Evolutionary conservation across 2,113 vertebrate genomes (phyloP), one percentile per base, ranked within the genome.

Genomic region (Ancistrus triradiatus): DNA sequence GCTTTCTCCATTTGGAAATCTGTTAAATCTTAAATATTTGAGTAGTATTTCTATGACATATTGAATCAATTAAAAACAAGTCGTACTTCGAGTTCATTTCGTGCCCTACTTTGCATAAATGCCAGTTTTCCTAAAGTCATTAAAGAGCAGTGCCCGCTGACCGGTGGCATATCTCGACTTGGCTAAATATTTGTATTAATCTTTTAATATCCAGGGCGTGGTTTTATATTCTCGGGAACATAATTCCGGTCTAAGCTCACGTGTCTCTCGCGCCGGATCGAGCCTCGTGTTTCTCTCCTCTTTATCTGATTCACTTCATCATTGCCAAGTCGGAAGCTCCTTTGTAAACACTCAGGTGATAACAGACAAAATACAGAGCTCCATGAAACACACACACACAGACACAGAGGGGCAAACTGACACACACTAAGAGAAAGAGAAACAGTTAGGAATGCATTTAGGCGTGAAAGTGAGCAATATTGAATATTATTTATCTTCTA

Each of bases 321-420:
- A 81, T 65, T 78, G 81, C 78, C 86, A 82, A 75, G 81, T 84
- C 83, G 82, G 85, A 87, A 86, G 77, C 78, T 80, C 70, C 79
- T 86, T 82, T 83, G 83, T 86, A 85, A 86, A 82, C 77, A 83
- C 73, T 62, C 70, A 77, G 83, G 87, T 82, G 85, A 81, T 86
- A 85, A 87, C 81, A 88, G 86, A 89, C 83, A 84, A 65, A 82
- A 85, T 78, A 78, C 85, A 87, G 82, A 75, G 73, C 75, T 72
- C 15, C 73, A 79, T 74, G 57, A 72, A 81, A 71, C 53, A 19
- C 51, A 44, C 25, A 47, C 8, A 56, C 19, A 49, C 6, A 24
- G 14, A 49, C 3, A 49, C 4, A 31, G n/a, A 51, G 2, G 2
- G 24, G 31, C 47, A 15, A 13, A 49, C 21, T 14, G 13, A 43